Base-by-base conservation (phyloP, 2,888 invertebrate species). In the Chymomyza fuscimana region DNA sequence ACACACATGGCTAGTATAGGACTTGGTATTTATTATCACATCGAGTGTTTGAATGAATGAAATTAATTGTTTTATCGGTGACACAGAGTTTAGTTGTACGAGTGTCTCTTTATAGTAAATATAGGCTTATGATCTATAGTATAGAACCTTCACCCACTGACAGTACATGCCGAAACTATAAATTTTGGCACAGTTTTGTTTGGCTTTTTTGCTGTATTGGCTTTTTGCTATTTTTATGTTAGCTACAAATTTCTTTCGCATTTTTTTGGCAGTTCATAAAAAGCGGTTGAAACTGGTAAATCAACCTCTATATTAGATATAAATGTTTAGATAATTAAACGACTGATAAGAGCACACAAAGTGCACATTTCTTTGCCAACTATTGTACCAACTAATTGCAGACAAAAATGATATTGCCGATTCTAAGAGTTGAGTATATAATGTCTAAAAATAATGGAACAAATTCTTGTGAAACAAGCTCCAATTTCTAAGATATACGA, bases 81-180 rank as follows among this genome's bases (percentile, higher is more conserved):
- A 63, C 66, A 70, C 67, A 56, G 56, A 40, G 32, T 51, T 25
- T 12, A 15, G n/a, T 58, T n/a, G 32, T 59, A 52, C 32, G 32
- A 32, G 4, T 32, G 32, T 65, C 25, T 25, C 15, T 6, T 25
- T 50, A 56, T 29, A 52, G 32, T 66, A 50, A 12, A 50, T 36
- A 22, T 56, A 40, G 54, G 54, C 16, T 54, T 64, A 16, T 25
- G 62, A 22, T 54, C 10, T 69, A 65, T 16, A 75, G 60, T 46
- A 72, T 79, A 78, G 73, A 82, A 61, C 84, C 86, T 85, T 85
- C 84, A 85, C 86, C 84, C 75, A 84, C 69, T 84, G 73, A 72
- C 66, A 67, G 15, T 15, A 7, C 36, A 19, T 46, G 19, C 36
- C 61, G 62, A 61, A 66, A 80, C 72, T 78, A 75, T 70, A 73